Percentiles rank a stretch among this genome's conserved stretches.
These are phyloP conservation scores for Pardosa pseudoannulata DNA, from an alignment of 2,888 invertebrate species.

Conservation along the genomic window DNA sequence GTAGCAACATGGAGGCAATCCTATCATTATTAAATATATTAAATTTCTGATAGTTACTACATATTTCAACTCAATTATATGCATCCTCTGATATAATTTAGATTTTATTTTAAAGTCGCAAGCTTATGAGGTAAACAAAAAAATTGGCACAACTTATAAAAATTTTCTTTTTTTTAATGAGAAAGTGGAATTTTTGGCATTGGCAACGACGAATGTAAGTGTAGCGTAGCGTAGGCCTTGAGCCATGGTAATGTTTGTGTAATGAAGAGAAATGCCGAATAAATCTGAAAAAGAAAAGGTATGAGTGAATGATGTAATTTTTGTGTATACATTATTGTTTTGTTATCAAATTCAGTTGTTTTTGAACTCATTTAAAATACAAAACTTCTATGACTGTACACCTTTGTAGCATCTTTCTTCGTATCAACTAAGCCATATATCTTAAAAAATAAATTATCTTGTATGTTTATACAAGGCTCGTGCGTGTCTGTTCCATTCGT, in stretches of 20 bases:
- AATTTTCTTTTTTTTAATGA: too few relatives aligned
- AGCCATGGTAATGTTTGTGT: slow-evolving; percentile 73
- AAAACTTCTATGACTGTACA: not conserved
- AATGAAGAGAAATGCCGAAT: slow-evolving; percentile 72
- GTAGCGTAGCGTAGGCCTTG: slow-evolving; percentile 73
- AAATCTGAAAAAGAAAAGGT: slow-evolving; percentile 72
- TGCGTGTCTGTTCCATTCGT: not conserved
- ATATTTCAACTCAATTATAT: too few relatives aligned
- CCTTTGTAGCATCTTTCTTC: not conserved
- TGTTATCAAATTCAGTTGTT: not conserved
- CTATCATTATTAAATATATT: too few relatives aligned
- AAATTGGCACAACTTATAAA: not conserved
- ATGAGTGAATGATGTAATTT: not conserved
- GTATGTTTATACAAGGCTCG: slow-evolving; percentile 5
- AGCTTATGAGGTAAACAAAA: too few relatives aligned
- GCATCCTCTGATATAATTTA: too few relatives aligned
- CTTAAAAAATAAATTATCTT: slow-evolving; percentile 20
- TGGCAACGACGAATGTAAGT: slow-evolving; percentile 71
- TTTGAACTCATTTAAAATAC: not conserved
- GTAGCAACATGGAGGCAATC: too few relatives aligned
- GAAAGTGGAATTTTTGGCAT: slow-evolving; percentile 71
- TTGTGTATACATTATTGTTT: not conserved
- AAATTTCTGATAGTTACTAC: too few relatives aligned
- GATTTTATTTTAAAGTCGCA: too few relatives aligned
- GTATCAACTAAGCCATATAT: slow-evolving; percentile 21